phyloP scores from a whole-genome alignment of 2,888 invertebrate genomes.

The Polymixis flavicincta region DNA sequence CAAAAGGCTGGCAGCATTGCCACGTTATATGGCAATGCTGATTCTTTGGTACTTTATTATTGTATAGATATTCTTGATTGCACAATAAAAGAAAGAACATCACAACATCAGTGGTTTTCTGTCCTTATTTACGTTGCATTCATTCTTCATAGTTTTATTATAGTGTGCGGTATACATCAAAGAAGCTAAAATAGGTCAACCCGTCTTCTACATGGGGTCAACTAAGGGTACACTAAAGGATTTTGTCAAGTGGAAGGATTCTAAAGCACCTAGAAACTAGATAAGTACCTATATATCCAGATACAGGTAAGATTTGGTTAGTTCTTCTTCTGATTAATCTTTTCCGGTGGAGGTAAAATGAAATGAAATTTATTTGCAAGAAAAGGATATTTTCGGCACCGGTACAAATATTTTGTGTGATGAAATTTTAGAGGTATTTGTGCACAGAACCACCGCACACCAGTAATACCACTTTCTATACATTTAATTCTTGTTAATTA shows the following conservation, averaged over 20 bases:
- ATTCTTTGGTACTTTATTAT: too few relatives aligned
- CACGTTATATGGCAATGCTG: too few relatives aligned
- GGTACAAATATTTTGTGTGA: too few relatives aligned
- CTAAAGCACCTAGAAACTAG: neutral
- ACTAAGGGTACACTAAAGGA: constrained; percentile 12
- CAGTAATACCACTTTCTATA: too few relatives aligned
- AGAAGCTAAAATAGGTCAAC: constrained; percentile 14
- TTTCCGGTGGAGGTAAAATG: too few relatives aligned
- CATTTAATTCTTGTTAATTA: too few relatives aligned
- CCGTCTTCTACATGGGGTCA: neutral
- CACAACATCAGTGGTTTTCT: neutral
- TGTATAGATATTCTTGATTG: neutral
- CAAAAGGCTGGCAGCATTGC: too few relatives aligned
- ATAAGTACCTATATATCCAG: neutral
- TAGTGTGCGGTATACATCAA: neutral
- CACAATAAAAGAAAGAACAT: neutral
- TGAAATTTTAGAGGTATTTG: too few relatives aligned
- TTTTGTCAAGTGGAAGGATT: constrained; percentile 31
- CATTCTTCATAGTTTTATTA: neutral
- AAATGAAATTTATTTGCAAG: too few relatives aligned
- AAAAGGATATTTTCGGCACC: too few relatives aligned
- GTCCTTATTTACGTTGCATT: neutral
- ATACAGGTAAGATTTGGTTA: neutral
- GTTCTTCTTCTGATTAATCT: neutral
- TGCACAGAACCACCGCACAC: too few relatives aligned